Conservation (phyloP, 1,140 invertebrate genomes). For the Diachasmimorpha longicaudata region DNA sequence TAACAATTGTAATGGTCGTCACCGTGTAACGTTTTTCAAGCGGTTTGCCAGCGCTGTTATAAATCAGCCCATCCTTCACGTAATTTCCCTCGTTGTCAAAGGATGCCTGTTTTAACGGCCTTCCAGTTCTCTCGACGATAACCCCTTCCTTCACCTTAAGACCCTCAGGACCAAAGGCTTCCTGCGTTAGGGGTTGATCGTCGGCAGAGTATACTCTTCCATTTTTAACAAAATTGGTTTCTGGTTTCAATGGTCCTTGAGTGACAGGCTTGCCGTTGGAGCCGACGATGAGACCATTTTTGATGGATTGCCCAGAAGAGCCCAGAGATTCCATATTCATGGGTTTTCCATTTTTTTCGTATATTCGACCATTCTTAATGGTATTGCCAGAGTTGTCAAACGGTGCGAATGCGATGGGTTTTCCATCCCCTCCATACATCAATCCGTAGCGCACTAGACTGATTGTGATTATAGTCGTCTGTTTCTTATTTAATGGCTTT, state of each 20-base stretch:
- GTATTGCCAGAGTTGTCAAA: slow-evolving; percentile 50
- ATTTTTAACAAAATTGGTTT: slow-evolving; percentile 49
- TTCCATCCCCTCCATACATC: slow-evolving; percentile 50
- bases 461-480: slow-evolving; percentile 41
- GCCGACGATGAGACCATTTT: slow-evolving; percentile 50
- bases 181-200: slow-evolving; percentile 49
- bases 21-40: slow-evolving; percentile 51
- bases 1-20: slow-evolving; percentile 47
- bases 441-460: slow-evolving; percentile 52
- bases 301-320: slow-evolving; percentile 45
- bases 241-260: slow-evolving; percentile 41
- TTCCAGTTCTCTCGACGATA: slow-evolving; percentile 50
- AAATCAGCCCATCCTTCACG: slow-evolving; percentile 52
- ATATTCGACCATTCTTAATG: slow-evolving; percentile 52
- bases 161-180: slow-evolving; percentile 58
- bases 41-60: slow-evolving; percentile 46
- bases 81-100: slow-evolving; percentile 55
- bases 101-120: slow-evolving; percentile 46
- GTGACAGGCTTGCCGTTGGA: slow-evolving; percentile 48
- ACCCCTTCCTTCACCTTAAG: slow-evolving; percentile 50
- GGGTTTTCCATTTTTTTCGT: slow-evolving; percentile 43
- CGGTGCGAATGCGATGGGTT: slow-evolving; percentile 45
- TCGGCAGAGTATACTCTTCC: slow-evolving; percentile 48
- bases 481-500: slow-evolving; percentile 47
- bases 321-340: slow-evolving; percentile 44